phyloP scores from a whole-genome alignment of 2,888 invertebrate genomes.

The Gryllus longicercus region DNA sequence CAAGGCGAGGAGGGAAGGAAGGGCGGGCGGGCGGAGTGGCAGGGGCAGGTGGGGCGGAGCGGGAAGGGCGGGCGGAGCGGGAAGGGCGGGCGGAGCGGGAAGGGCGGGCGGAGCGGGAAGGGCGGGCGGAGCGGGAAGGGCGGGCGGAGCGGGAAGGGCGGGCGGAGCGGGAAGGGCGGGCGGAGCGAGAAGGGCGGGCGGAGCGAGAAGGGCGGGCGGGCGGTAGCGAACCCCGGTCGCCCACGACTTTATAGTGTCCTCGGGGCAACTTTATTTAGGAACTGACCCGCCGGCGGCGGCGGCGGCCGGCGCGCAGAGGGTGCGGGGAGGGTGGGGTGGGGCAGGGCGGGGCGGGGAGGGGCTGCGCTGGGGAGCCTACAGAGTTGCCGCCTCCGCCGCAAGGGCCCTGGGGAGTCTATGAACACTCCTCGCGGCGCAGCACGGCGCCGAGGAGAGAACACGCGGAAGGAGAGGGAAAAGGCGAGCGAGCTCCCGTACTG shows the following conservation, averaged over 20 bases:
- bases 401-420: neutral
- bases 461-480: too few relatives aligned
- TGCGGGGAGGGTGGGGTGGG: too few relatives aligned
- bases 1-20: neutral
- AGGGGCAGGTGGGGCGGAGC: neutral
- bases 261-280: slow-evolving; percentile 10
- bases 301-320: too few relatives aligned
- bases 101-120: too few relatives aligned
- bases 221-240: neutral
- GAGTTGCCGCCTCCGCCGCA: too few relatives aligned
- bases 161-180: neutral
- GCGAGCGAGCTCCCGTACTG: too few relatives aligned
- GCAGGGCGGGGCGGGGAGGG: too few relatives aligned
- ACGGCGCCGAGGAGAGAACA: too few relatives aligned
- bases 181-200: neutral
- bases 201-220: neutral
- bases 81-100: too few relatives aligned
- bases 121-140: neutral
- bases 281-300: neutral
- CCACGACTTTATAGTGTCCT: neutral
- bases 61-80: neutral
- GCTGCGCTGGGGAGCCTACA: too few relatives aligned
- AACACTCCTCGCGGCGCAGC: neutral
- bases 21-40: neutral
- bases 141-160: neutral